These are phyloP conservation scores for Protomyctophum bolini DNA, from an alignment of 2,113 vertebrate species.

Conservation along the genomic window DNA sequence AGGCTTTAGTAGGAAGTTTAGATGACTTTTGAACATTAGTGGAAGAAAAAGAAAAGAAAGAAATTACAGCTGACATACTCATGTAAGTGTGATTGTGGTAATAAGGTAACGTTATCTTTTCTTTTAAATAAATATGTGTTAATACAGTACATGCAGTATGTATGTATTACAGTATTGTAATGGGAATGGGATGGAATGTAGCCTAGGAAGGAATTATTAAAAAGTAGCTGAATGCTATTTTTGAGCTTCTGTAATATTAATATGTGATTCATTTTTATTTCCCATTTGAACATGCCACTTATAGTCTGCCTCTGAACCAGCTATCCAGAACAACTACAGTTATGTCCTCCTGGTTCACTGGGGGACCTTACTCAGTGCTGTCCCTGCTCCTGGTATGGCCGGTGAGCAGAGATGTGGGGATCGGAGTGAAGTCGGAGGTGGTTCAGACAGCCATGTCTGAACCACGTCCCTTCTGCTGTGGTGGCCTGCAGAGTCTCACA, in stretches of 20 bases:
- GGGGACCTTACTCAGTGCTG: constrained; percentile 19
- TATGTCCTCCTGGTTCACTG: constrained; percentile 42
- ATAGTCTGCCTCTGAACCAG: not conserved
- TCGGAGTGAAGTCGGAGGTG: constrained; percentile 23
- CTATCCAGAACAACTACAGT: constrained; percentile 24
- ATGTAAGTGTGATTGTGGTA: not conserved
- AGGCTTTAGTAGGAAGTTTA: not conserved
- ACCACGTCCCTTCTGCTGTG: constrained; percentile 56
- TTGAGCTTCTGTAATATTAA: not conserved
- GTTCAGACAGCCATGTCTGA: constrained; percentile 51
- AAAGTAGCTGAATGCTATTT: not conserved
- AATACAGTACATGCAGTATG: not conserved
- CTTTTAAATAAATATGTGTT: not conserved
- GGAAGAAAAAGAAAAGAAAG: not conserved
- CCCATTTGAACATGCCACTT: not conserved
- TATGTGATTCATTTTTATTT: not conserved
- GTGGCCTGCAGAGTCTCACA: constrained; percentile 52
- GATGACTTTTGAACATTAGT: not conserved
- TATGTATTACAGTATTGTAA: not conserved
- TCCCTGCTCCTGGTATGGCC: constrained; percentile 47
- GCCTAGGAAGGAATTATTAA: not conserved
- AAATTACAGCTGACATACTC: not conserved
- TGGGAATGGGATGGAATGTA: not conserved
- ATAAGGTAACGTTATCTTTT: not conserved
- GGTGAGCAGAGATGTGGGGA: constrained; percentile 42